Conservation (phyloP, 2,888 invertebrate genomes). For the Meteorus colon region DNA sequence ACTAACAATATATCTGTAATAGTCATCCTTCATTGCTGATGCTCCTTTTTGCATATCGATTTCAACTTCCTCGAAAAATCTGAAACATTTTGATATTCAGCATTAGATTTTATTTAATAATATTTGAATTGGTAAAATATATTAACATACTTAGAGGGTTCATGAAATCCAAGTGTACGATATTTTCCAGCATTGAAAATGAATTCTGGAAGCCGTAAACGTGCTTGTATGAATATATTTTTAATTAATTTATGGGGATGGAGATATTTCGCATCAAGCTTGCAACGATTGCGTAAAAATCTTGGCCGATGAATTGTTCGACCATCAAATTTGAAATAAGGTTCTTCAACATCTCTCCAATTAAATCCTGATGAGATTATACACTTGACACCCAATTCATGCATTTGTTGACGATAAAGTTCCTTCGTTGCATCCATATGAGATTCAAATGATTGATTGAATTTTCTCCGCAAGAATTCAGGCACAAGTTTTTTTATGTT, state of each 20-base stretch:
- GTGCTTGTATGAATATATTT: constrained; percentile 76
- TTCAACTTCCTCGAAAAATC: constrained; percentile 59
- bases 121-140: not conserved
- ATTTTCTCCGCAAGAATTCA: constrained; percentile 75
- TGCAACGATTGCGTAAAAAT: constrained; percentile 77
- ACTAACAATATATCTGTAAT: constrained; percentile 61
- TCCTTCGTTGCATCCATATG: constrained; percentile 75
- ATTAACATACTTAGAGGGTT: constrained; percentile 63
- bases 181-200: constrained; percentile 76
- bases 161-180: constrained; percentile 72
- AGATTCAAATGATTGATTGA: constrained; percentile 75
- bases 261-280: constrained; percentile 77
- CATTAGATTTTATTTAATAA: not conserved
- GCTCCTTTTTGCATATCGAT: constrained; percentile 57
- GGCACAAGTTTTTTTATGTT: constrained; percentile 78
- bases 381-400: constrained; percentile 79
- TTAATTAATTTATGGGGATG: constrained; percentile 80
- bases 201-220: constrained; percentile 74
- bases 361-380: constrained; percentile 78
- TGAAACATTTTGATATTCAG: constrained; percentile 35
- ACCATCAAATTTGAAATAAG: constrained; percentile 78
- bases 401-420: constrained; percentile 65
- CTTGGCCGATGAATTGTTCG: constrained; percentile 77
- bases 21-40: constrained; percentile 51
- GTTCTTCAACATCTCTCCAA: constrained; percentile 74